Conservation (phyloP, 2,797 vertebrate species). For the Acanthiza pusilla region DNA sequence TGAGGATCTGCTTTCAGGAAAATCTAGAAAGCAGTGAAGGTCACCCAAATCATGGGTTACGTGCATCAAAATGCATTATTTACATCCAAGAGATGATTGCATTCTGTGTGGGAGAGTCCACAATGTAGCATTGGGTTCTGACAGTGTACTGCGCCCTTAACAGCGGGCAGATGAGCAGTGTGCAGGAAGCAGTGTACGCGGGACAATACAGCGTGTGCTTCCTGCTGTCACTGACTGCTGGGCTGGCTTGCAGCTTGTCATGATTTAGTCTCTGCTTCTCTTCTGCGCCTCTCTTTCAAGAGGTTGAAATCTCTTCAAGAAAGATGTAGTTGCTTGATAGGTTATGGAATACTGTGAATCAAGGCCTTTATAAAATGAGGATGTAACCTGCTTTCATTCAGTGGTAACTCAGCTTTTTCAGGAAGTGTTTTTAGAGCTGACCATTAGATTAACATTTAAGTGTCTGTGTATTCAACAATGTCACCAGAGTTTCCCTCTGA, state of each 20-base stretch:
- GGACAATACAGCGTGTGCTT: accelerated
- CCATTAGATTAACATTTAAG: neutral
- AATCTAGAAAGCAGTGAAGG: neutral
- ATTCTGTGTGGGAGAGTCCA: neutral
- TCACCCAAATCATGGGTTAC: accelerated
- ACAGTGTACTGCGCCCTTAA: accelerated
- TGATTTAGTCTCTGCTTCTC: neutral
- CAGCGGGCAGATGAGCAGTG: accelerated
- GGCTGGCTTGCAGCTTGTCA: accelerated
- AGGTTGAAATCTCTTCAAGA: neutral
- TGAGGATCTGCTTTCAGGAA: neutral
- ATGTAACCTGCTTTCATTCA: neutral
- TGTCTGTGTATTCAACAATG: neutral
- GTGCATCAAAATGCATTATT: neutral
- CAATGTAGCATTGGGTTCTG: neutral
- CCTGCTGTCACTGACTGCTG: neutral
- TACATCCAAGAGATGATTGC: neutral
- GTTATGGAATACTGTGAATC: neutral
- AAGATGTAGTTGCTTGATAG: neutral
- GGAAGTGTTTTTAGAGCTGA: neutral
- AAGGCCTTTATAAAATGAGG: neutral
- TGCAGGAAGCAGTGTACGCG: accelerated
- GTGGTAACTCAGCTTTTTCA: neutral
- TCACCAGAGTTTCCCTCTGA: neutral
- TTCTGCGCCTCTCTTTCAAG: neutral